Evolutionary conservation across 2,113 vertebrate species (phyloP).

Genomic region (Salvelinus namaycush): DNA sequence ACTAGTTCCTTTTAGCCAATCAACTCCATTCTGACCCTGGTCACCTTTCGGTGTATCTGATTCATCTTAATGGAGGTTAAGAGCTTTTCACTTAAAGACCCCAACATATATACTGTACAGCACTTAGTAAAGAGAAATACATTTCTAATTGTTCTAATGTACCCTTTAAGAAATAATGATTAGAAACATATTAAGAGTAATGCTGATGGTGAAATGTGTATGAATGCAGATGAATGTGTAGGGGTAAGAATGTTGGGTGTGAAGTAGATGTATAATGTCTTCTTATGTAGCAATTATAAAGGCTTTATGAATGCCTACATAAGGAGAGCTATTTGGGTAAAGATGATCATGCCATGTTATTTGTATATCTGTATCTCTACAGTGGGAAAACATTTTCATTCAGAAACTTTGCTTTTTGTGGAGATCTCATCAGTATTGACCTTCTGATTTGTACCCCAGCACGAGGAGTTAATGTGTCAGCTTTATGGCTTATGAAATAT

Average conservation of each 20-base stretch:
- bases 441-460: slow-evolving; percentile 6
- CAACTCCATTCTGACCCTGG: neutral
- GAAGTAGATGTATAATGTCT: too few relatives aligned
- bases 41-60: neutral
- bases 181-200: too few relatives aligned
- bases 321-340: too few relatives aligned
- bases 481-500: slow-evolving; percentile 25
- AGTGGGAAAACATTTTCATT: neutral
- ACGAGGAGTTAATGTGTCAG: neutral
- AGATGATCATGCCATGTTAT: neutral
- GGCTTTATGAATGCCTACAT: too few relatives aligned
- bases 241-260: too few relatives aligned
- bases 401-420: neutral
- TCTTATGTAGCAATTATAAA: too few relatives aligned
- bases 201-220: too few relatives aligned
- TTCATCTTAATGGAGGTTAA: neutral
- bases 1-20: neutral
- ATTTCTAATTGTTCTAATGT: too few relatives aligned
- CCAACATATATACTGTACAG: neutral
- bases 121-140: neutral
- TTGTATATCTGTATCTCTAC: neutral
- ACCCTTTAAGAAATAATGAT: too few relatives aligned
- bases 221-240: too few relatives aligned
- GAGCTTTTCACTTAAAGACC: neutral
- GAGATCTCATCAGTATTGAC: neutral